A percentile compares a stretch with the other conserved stretches of the same genome.
phyloP scores from a whole-genome alignment of 2,888 invertebrate species.

The Magallana nippona region DNA sequence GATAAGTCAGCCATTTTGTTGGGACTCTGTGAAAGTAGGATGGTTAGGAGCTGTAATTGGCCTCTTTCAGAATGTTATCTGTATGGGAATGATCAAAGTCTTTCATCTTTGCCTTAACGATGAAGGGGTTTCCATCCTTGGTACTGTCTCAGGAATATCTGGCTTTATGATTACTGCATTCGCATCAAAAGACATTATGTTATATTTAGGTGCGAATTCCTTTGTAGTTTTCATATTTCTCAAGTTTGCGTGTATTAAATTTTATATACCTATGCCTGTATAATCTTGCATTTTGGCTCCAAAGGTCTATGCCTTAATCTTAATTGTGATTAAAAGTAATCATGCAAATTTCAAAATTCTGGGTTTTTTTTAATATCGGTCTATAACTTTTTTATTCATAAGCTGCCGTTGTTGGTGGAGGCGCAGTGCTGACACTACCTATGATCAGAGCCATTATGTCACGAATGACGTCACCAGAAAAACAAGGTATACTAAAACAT shows the following conservation, averaged over 20 bases:
- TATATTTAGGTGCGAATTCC: constrained; percentile 52
- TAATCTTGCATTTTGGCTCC: no score
- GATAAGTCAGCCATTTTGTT: constrained; percentile 62
- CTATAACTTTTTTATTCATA: background rate
- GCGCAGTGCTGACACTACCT: constrained; percentile 34
- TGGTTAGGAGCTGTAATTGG: constrained; percentile 47
- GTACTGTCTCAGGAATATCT: constrained; percentile 40
- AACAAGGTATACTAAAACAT: constrained; percentile 17
- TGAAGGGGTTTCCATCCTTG: constrained; percentile 54
- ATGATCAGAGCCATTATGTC: constrained; percentile 46
- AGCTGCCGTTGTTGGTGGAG: constrained; percentile 38
- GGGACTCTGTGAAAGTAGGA: constrained; percentile 60
- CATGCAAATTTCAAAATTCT: no score
- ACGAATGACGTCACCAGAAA: constrained; percentile 39
- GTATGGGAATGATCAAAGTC: constrained; percentile 50
- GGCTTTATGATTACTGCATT: constrained; percentile 58
- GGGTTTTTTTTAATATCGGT: background rate
- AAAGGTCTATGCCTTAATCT: no score
- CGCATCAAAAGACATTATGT: constrained; percentile 48
- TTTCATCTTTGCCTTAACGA: constrained; percentile 56
- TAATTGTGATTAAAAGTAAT: no score
- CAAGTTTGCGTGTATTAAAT: no score
- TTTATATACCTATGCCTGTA: no score
- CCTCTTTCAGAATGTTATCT: constrained; percentile 46
- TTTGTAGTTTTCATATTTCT: background rate